Evolutionary conservation across 1,140 invertebrate genomes (phyloP), one percentile per base, ranked within the genome.

Genomic region (Thaumatotibia leucotreta): DNA sequence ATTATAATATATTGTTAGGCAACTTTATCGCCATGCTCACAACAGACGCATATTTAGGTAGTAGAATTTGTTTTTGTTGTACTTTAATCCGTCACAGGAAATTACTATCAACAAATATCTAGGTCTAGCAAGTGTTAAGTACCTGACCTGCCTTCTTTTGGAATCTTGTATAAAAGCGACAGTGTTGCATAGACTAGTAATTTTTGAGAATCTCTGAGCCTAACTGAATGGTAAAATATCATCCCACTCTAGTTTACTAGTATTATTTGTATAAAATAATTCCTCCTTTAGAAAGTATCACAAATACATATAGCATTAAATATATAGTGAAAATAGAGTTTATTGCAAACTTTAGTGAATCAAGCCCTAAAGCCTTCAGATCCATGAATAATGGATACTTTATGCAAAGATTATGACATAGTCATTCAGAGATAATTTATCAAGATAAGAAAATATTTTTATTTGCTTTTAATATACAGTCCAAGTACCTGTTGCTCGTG

Each of bases 201-300:
- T n/a, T 27, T 27, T 58, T 27, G 52, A 58, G 65, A 63, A 33
- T 29, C 62, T 64, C 27, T 54, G 32, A 67, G 50, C 66, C 70
- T 73, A 73, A 73, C 70, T 73, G 70, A 73, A 69, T 69, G 70
- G 70, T 73, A 32, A 69, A 73, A 69, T 72, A 61, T 33, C 65
- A 66, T 23, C 39, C 49, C 23, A 52, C 23, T 58, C n/a, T 27
- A 58, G 52, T 29, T 22, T 14, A 20, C 17, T 45, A 20, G 1
- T 14, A 39, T 39, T 11, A 65, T 29, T 49, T 63, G 24, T 50
- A 39, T 61, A 58, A 54, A 68, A 49, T 62, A 61, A 27, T 64
- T 64, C 66, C 32, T 63, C 22, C 10, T 61, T 58, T 58, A 27
- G 5, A 27, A 27, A 54, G 11, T 58, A 29, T 29, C 52, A 27